Base-by-base conservation (phyloP, 2,113 vertebrate genomes). In the Oncorhynchus gorbuscha region DNA sequence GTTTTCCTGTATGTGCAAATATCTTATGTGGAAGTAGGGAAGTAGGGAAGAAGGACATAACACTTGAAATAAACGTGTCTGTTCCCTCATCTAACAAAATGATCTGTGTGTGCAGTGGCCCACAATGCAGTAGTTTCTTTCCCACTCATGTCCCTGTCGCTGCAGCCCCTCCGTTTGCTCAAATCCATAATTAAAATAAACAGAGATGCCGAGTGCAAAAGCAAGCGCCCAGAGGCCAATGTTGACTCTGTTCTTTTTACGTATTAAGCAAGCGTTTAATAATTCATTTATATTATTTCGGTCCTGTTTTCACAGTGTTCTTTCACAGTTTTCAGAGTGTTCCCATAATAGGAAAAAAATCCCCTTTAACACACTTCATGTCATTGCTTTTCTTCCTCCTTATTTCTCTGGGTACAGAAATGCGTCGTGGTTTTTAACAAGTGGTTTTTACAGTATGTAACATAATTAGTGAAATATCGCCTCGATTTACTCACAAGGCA, bases 101-200 rank as follows among this genome's bases (percentile, higher is more conserved):
- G 35, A 65, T 14, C 74, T n/a, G 9, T 20, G 9, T 20, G 45
- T 28, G 22, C 68, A 28, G 13, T 13, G 70, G n/a, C n/a, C 13
- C 3, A 32, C 20, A 2, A 71, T 30, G 14, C 48, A 11, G 67
- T n/a, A 11, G 62, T 55, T 68, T 30, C 8, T 30, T 61, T 24
- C 18, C n/a, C 59, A 76, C 72, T 72, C 68, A 18, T 75, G 74
- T 74, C 84, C 58, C 79, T 64, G 72, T 49, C 73, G 59, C 68
- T 71, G 75, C 32, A 65, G 45, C 9, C 9, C 35, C 18, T 70
- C 45, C 22, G 59, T 62, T 24, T 24, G 35, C n/a, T 48, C 45
- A 49, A 84, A 77, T 90, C 79, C 81, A 80, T 89, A 89, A 92
- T 92, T 93, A 89, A 89, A 64, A 72, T 71, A 77, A 85, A 86